phyloP scores from a whole-genome alignment of 2,888 invertebrate species.

The Drosophila setosimentum region DNA sequence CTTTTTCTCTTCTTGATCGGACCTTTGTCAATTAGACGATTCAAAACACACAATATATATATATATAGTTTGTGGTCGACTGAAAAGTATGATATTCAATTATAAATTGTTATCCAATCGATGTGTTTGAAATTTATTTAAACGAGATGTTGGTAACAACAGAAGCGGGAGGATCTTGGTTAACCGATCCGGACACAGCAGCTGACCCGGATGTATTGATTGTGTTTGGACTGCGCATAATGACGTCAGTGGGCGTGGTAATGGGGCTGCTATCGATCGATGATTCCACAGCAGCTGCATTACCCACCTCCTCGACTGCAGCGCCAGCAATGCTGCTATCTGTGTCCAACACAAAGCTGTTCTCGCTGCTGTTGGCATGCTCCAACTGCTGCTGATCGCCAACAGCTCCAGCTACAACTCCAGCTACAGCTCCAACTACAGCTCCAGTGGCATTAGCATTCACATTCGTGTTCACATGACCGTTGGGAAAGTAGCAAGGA shows the following conservation, averaged over 20 bases:
- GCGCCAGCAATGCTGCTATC: slow-evolving; percentile 58
- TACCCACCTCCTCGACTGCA: slow-evolving; percentile 32
- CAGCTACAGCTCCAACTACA: background rate
- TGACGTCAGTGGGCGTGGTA: slow-evolving; percentile 50
- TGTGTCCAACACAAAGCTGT: slow-evolving; percentile 50
- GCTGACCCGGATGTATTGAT: slow-evolving; percentile 12
- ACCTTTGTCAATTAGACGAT: background rate
- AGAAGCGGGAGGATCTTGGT: slow-evolving; percentile 78
- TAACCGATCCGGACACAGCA: slow-evolving; percentile 51
- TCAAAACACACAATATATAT: background rate
- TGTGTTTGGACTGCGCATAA: slow-evolving; percentile 8
- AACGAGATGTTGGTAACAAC: slow-evolving; percentile 80
- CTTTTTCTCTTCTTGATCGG: background rate
- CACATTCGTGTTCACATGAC: slow-evolving; percentile 31
- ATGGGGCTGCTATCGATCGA: slow-evolving; percentile 59
- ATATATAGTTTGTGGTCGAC: background rate
- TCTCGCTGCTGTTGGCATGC: slow-evolving; percentile 50
- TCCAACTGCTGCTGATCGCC: slow-evolving; percentile 41
- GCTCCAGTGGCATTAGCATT: slow-evolving; percentile 1
- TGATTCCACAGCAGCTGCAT: slow-evolving; percentile 38
- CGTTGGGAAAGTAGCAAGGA: slow-evolving; percentile 82
- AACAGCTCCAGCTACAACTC: slow-evolving; percentile 1
- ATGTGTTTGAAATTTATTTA: background rate
- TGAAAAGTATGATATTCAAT: background rate
- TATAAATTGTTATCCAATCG: background rate